phyloP scores from a whole-genome alignment of 2,113 vertebrate genomes.

The Dipodomys ordii region DNA sequence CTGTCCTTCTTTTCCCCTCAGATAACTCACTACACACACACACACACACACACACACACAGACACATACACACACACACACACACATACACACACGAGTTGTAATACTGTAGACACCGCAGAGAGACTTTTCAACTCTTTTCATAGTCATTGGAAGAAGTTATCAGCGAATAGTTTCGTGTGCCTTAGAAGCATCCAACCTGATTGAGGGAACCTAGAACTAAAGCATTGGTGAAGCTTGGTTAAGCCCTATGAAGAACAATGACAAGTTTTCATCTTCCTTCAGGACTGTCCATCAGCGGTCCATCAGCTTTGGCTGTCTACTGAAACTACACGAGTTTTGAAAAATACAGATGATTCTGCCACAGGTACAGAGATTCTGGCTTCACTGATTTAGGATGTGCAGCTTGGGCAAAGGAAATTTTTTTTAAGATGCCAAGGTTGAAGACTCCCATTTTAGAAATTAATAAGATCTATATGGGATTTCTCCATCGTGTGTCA shows the following conservation, averaged over 20 bases:
- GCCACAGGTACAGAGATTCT: not conserved
- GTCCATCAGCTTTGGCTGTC: not conserved
- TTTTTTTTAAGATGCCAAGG: not conserved
- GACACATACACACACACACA: no score
- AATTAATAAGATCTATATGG: not conserved
- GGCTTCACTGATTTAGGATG: not conserved
- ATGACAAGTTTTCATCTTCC: not conserved
- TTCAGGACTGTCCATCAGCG: not conserved
- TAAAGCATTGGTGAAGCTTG: constrained; percentile 14
- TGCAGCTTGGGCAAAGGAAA: not conserved
- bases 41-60: not conserved
- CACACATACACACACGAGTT: not conserved
- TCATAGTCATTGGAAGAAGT: not conserved
- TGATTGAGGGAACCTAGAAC: not conserved
- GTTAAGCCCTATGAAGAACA: not conserved
- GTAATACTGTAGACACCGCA: not conserved
- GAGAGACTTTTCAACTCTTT: constrained; percentile 45
- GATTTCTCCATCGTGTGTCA: not conserved
- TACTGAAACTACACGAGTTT: not conserved
- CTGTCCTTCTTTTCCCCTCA: not conserved
- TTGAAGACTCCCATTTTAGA: not conserved
- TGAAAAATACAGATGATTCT: not conserved
- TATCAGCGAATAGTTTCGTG: not conserved
- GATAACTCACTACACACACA: not conserved
- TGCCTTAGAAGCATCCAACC: not conserved